Evolutionary conservation across 1,140 invertebrate genomes (phyloP), one percentile per base, ranked within the genome.

Genomic region (Solen grandis): DNA sequence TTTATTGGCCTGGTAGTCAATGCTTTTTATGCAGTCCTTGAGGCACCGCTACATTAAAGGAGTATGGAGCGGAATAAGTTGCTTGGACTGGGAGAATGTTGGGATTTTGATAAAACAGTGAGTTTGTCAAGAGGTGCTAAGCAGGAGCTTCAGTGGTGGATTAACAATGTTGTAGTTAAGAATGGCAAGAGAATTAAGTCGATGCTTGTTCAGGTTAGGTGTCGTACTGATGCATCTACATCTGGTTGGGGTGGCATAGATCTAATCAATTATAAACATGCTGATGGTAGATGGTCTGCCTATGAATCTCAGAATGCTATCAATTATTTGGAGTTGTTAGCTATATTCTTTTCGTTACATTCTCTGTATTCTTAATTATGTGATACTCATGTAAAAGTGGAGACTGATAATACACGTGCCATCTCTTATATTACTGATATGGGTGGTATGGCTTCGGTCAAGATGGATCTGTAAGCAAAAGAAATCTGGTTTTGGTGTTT

Each of bases 401-500:
- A 70, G 29, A 25, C 52, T 29, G 81, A 85, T 66, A 83, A 80
- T 62, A 75, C n/a, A 69, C n/a, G n/a, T n/a, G n/a, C n/a, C n/a
- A n/a, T n/a, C n/a, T n/a, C n/a, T n/a, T n/a, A n/a, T n/a, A n/a
- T 85, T 14, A 69, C 54, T 35, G 38, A 83, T 31, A 54, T 82
- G 41, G 81, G 74, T 19, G 76, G 80, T 13, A 16, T 31, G 5
- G 46, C 60, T 29, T 59, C 46, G 0, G 3, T 41, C n/a, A 5
- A 35, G 25, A 35, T 70, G 14, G 50, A 76, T 77, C 41, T 27
- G 0, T 31, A 81, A n/a, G 36, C 59, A 27, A 35, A 3, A 36
- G 50, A 81, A 8, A 59, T 81, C 46, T 84, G 80, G 83, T 0
- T 50, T 3, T 82, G 74, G 74, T 84, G 75, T 69, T 36, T 74